A percentile compares a stretch with the other conserved stretches of the same genome.
Evolutionary conservation across 2,888 invertebrate genomes (phyloP).

Genomic region (Lysandra coridon): DNA sequence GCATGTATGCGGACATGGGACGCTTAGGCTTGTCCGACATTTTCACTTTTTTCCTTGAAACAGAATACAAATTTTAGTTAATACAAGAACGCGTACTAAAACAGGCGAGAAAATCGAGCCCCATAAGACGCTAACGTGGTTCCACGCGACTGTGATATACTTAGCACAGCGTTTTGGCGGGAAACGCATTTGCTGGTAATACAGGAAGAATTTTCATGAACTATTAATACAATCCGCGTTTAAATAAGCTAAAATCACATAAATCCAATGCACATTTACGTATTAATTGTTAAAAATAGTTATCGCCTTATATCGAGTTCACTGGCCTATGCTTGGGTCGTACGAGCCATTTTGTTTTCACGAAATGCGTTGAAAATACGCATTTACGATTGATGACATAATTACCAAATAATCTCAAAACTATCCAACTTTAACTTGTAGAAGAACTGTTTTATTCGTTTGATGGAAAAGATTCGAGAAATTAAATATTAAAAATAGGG

Average conservation of each 20-base stretch:
- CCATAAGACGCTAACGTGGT: conserved; percentile 50
- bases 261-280: conserved; percentile 44
- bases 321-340: conserved; percentile 77
- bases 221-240: conserved; percentile 39
- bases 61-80: conserved; percentile 34
- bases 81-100: conserved; percentile 58
- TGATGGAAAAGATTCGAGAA: conserved; percentile 76
- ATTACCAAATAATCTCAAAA: conserved; percentile 70
- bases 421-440: conserved; percentile 69
- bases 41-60: conserved; percentile 80
- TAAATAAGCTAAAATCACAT: conserved; percentile 39
- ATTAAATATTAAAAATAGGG: conserved; percentile 77
- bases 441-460: conserved; percentile 72
- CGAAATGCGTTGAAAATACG: conserved; percentile 78
- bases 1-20: conserved; percentile 95
- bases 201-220: conserved; percentile 39
- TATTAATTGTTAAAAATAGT: conserved; percentile 55
- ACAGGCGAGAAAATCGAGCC: conserved; percentile 47
- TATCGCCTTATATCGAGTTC: conserved; percentile 77
- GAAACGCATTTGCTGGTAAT: conserved; percentile 61
- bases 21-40: conserved; percentile 96
- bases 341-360: conserved; percentile 81
- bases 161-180: conserved; percentile 77
- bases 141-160: conserved; percentile 54
- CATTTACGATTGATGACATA: conserved; percentile 71